Conservation (phyloP, 2,797 vertebrate genomes). For the Oreortyx pictus region DNA sequence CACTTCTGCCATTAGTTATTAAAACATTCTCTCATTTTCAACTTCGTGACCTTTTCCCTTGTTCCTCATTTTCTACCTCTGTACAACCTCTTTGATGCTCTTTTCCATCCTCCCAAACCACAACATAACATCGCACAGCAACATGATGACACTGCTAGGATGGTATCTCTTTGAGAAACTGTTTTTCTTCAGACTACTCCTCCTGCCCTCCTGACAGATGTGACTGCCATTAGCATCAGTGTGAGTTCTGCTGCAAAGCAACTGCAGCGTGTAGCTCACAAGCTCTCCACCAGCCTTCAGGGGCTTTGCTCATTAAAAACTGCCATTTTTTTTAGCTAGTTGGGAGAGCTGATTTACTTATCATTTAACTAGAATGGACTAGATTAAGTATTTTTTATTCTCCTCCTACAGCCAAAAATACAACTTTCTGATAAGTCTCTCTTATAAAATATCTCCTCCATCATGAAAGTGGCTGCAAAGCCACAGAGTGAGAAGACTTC, state of each 20-base stretch:
- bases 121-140: background rate
- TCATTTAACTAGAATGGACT: background rate
- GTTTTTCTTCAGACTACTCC: background rate
- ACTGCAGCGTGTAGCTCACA: background rate
- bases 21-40: background rate
- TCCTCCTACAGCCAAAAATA: background rate
- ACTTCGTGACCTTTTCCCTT: background rate
- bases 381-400: background rate
- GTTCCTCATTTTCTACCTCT: background rate
- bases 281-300: background rate
- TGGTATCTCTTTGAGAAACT: background rate
- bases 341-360: background rate
- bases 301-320: background rate
- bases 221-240: background rate
- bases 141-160: background rate
- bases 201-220: background rate
- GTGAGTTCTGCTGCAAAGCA: background rate
- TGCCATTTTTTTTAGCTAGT: background rate
- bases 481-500: background rate
- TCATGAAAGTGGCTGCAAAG: background rate
- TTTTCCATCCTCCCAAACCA: background rate
- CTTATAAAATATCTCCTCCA: background rate
- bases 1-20: background rate
- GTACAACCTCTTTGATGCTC: background rate
- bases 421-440: background rate